Base-by-base conservation (phyloP, 2,797 vertebrate genomes). In the Steatocranus sp. region DNA sequence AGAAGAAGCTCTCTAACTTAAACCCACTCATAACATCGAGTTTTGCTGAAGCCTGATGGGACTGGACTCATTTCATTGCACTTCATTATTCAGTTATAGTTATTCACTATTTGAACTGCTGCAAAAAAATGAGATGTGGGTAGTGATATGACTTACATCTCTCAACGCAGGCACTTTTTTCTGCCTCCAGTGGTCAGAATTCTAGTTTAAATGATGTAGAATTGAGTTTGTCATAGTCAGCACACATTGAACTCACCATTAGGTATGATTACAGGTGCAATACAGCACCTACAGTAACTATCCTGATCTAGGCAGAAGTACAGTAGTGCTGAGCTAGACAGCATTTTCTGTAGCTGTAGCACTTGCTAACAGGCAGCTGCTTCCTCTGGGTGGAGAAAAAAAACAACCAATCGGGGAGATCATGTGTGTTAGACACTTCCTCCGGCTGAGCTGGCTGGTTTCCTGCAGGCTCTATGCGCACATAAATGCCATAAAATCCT, bases 51-150 rank as follows among this genome's bases (percentile, higher is more conserved):
- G 41, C 41, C 25, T 87, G 43, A 80, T 85, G 46, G 70, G 66
- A 85, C 70, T 66, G 11, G 49, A 51, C 3, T 79, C 53, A 63
- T 61, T 89, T 77, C 2, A 20, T 50, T 79, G 20, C 20, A 46
- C 49, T 78, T 85, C 36, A 82, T 80, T 79, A 77, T 50, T 85
- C 63, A 78, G 83, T 61, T 41, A 63, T 56, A 51, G 75, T 73
- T 76, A 81, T 75, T 81, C 18, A 5, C 27, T 30, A 77, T 83
- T 80, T 82, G 7, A 76, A 77, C 32, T 25, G 53, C 18, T 75
- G 17, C 78, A 46, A 63, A 79, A 79, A 82, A 74, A 7, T 5
- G 2, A 79, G 32, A 79, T n/a, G 68, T 51, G n/a, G 46, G 15
- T 15, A 70, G 34, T 54, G 23, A 70, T 70, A 46, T 18, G 53